Evolutionary conservation across 2,113 vertebrate genomes (phyloP).

Genomic region (Cavia aperea): DNA sequence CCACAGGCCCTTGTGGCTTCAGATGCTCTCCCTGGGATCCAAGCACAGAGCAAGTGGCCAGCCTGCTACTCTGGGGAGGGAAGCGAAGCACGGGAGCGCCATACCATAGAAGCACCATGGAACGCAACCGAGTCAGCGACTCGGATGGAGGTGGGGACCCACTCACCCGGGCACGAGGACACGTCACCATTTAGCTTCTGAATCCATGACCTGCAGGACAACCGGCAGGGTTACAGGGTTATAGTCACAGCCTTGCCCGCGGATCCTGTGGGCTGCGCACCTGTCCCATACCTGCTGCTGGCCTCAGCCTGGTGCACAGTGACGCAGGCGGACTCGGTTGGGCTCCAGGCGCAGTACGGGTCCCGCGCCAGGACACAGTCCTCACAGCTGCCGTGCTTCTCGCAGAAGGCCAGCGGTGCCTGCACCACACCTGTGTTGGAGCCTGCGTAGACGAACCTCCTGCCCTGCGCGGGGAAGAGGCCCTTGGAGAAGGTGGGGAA

Average conservation of each 20-base stretch:
- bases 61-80: background rate
- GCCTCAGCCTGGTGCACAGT: slow-evolving; percentile 73
- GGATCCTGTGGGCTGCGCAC: rapidly evolving
- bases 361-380: slow-evolving; percentile 92
- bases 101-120: rapidly evolving
- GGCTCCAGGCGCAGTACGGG: slow-evolving; percentile 94
- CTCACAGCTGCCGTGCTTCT: slow-evolving; percentile 82
- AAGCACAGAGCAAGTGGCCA: background rate
- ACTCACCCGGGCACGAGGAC: slow-evolving; percentile 83
- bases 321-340: slow-evolving; percentile 71
- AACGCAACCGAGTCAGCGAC: rapidly evolving
- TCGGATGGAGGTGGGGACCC: rapidly evolving
- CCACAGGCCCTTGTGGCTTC: background rate
- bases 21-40: background rate
- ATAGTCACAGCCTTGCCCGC: rapidly evolving
- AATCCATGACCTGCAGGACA: slow-evolving; percentile 82
- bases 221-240: background rate
- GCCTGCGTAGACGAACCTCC: slow-evolving; percentile 86
- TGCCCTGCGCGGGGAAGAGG: slow-evolving; percentile 73
- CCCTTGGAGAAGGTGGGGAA: background rate
- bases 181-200: slow-evolving; percentile 88
- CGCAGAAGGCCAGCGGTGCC: slow-evolving; percentile 88
- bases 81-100: background rate
- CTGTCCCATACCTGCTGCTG: slow-evolving; percentile 70
- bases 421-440: slow-evolving; percentile 91